Base-by-base conservation (phyloP, 1,140 invertebrate species). In the Brachionus plicatilis region DNA sequence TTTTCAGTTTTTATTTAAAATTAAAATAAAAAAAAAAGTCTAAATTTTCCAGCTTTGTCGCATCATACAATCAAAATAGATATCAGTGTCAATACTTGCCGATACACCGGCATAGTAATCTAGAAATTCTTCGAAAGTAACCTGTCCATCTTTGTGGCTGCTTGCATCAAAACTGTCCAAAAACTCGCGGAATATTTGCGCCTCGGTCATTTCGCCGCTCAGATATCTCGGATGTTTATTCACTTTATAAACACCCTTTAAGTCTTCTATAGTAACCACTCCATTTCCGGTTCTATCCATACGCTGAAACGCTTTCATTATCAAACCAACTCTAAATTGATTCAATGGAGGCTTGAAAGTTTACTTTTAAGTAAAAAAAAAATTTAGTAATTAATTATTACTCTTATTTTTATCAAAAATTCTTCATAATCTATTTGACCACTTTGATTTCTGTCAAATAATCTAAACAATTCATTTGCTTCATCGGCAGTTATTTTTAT, bases 391-490 rank as follows among this genome's bases (percentile, higher is more conserved):
- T 17, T 17, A 24, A 17, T 43, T 43, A 6, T 50, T 76, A 76
- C 72, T 76, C 72, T 47, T 20, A 76, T 50, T 24, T 47, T 50
- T 1, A 76, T 27, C 1, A 98, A 89, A 89, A 98, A 97, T 89
- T 98, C 96, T 45, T 96, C 93, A 88, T 97, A 93, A 87, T 93
- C 94, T 65, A 98, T 91, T 0, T 92, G 92, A n/a, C 95, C 96
- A 86, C 93, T 94, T 3, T 92, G 91, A 89, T 98, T 95, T 29
- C 91, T 92, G 87, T 98, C 96, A 86, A 97, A 94, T 85, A 91
- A 92, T 0, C 91, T 85, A 87, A 96, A 96, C 5, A 95, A 87
- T 2, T 92, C 90, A 14, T 92, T 87, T 0, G 92, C 89, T 76
- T 94, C 94, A 24, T 93, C 92, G 1, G 93, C 91, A 0, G 87